phyloP scores from a whole-genome alignment of 2,797 vertebrate genomes.

The Ispidina lecontei region DNA sequence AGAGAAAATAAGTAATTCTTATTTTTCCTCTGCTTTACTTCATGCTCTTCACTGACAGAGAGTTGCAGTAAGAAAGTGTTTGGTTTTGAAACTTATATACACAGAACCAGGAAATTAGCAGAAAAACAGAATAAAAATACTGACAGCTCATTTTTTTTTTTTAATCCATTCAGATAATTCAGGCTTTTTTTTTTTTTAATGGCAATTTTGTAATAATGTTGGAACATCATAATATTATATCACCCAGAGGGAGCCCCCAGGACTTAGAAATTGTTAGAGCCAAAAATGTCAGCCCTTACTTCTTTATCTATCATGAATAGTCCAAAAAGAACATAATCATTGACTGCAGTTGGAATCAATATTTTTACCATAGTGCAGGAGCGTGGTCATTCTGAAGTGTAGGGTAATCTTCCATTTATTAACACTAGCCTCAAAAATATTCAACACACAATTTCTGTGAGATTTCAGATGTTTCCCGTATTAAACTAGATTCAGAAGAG shows the following conservation, averaged over 20 bases:
- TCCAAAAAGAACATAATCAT: neutral
- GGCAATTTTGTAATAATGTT: neutral
- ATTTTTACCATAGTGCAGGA: neutral
- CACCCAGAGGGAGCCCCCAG: neutral
- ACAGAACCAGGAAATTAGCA: neutral
- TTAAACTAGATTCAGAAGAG: conserved; percentile 37
- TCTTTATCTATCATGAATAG: neutral
- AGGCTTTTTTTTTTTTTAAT: neutral
- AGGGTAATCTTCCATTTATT: conserved; percentile 3
- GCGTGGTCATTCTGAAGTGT: neutral
- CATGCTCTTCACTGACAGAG: neutral
- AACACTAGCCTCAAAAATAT: neutral
- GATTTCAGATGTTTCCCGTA: neutral
- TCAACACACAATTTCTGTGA: neutral
- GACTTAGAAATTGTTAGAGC: neutral
- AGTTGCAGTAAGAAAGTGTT: neutral
- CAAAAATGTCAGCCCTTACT: neutral
- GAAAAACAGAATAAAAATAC: neutral
- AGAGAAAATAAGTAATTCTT: neutral
- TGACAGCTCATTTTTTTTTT: neutral
- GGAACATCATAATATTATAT: neutral
- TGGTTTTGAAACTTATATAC: conserved; percentile 5
- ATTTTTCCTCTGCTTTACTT: neutral
- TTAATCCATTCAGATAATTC: neutral
- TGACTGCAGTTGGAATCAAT: neutral